Evolutionary conservation across 2,113 vertebrate genomes (phyloP), one percentile per base, ranked within the genome.

Genomic region (Isichthys henryi): DNA sequence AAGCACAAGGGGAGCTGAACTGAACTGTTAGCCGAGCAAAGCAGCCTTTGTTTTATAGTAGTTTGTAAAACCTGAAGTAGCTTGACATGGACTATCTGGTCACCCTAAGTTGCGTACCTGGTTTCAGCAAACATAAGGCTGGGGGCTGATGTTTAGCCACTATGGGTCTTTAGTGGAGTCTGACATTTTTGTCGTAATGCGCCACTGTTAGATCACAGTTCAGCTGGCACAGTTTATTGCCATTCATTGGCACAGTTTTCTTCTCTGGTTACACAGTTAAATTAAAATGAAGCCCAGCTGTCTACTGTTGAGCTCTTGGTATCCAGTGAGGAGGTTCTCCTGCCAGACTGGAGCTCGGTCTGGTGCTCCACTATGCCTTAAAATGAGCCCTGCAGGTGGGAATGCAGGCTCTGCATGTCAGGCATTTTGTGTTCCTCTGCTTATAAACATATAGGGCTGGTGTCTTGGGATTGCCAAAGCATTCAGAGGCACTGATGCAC

Each of bases 231-330:
- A 31, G n/a, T 70, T 70, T 70, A 53, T 53, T 19, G 52, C 4
- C 62, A 66, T 66, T 11, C 62, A 66, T 66, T 66, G n/a, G 62
- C 62, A 31, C 62, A 31, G n/a, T 70, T 70, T 70, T 70, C n/a
- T 70, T 70, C 62, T 70, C 62, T 70, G 11, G 62, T 43, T 17
- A 4, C 13, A 5, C 50, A 86, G 50, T 88, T 45, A 70, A 39
- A 84, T 48, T 48, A 77, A 89, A 91, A 90, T 58, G 48, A 85
- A 87, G 52, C 43, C 56, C 88, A 90, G 90, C 90, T 90, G 88
- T 89, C 88, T 48, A 48, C n/a, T 90, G 88, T 19, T 80, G 35
- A 80, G 35, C 11, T 43, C 5, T 17, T 80, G 31, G 15, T 35
- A 80, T 43, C 17, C 74, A 35, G 15, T 13, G 35, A 80, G 11